Conservation (phyloP, 1,140 invertebrate genomes). For the Drosophila dunni region DNA sequence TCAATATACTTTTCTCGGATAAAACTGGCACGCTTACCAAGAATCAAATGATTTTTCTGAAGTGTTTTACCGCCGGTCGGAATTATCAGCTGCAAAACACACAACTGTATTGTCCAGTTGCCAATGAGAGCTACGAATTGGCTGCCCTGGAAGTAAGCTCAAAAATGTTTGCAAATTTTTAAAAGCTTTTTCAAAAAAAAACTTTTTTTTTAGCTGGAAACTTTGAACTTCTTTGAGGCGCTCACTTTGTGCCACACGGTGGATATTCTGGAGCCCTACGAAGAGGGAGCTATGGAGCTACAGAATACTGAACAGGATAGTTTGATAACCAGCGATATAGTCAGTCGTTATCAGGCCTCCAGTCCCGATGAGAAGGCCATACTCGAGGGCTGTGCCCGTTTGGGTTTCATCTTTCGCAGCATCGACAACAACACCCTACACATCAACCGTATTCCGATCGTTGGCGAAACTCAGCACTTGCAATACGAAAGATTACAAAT, state of each 20-base stretch:
- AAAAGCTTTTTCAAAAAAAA: neutral
- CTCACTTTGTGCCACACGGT: slow-evolving; percentile 93
- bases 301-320: slow-evolving; percentile 26
- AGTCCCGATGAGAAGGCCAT: slow-evolving; percentile 95
- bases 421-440: slow-evolving; percentile 78
- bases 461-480: slow-evolving; percentile 1
- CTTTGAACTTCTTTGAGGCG: slow-evolving; percentile 86
- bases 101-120: slow-evolving; percentile 42
- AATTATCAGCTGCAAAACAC: slow-evolving; percentile 87
- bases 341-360: slow-evolving; percentile 87
- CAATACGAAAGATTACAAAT: slow-evolving; percentile 95
- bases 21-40: slow-evolving; percentile 98
- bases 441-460: slow-evolving; percentile 72
- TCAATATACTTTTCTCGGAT: slow-evolving; percentile 97
- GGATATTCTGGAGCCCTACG: slow-evolving; percentile 52
- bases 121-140: slow-evolving; percentile 29
- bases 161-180: neutral
- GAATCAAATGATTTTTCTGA: slow-evolving; percentile 99
- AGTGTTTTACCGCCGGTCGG: slow-evolving; percentile 92
- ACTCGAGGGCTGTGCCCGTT: slow-evolving; percentile 90
- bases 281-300: neutral
- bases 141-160: slow-evolving; percentile 47
- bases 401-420: slow-evolving; percentile 88
- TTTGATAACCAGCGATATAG: slow-evolving; percentile 32
- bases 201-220: slow-evolving; percentile 17